Percentiles rank a stretch among this genome's conserved stretches.
phyloP scores from a whole-genome alignment of 2,888 invertebrate species.

The Falcaria lacertinaria region DNA sequence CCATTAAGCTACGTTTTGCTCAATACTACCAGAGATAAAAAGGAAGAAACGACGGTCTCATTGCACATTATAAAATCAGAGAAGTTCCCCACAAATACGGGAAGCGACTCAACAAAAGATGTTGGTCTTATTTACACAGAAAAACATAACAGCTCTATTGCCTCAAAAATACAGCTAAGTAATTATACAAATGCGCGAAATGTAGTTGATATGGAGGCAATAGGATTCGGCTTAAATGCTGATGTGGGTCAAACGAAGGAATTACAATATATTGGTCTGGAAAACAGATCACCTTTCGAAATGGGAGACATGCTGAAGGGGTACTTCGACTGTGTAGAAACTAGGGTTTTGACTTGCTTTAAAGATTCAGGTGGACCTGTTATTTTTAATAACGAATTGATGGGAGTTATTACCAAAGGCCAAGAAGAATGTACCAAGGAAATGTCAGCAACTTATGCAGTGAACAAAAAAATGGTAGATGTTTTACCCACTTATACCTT shows the following conservation, averaged over 20 bases:
- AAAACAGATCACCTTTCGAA: slow-evolving; percentile 33
- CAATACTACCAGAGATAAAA: slow-evolving; percentile 53
- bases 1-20: slow-evolving; percentile 51
- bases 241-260: slow-evolving; percentile 47
- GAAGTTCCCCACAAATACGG: slow-evolving; percentile 53
- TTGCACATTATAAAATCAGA: slow-evolving; percentile 55
- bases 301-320: slow-evolving; percentile 27
- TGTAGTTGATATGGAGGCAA: slow-evolving; percentile 46
- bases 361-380: slow-evolving; percentile 63
- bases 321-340: slow-evolving; percentile 64
- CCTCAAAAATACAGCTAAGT: slow-evolving; percentile 52
- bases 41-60: slow-evolving; percentile 36
- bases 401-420: slow-evolving; percentile 56
- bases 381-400: slow-evolving; percentile 52
- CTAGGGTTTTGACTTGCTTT: slow-evolving; percentile 61
- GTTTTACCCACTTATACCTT: slow-evolving; percentile 55
- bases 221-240: slow-evolving; percentile 65
- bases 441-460: slow-evolving; percentile 49
- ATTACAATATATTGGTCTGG: slow-evolving; percentile 59
- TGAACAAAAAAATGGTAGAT: slow-evolving; percentile 53
- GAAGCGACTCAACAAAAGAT: slow-evolving; percentile 42
- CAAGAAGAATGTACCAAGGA: slow-evolving; percentile 53
- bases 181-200: slow-evolving; percentile 41
- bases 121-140: slow-evolving; percentile 60
- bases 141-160: slow-evolving; percentile 51